Evolutionary conservation across 2,888 invertebrate genomes (phyloP).

Genomic region (Cerceris rybyensis): DNA sequence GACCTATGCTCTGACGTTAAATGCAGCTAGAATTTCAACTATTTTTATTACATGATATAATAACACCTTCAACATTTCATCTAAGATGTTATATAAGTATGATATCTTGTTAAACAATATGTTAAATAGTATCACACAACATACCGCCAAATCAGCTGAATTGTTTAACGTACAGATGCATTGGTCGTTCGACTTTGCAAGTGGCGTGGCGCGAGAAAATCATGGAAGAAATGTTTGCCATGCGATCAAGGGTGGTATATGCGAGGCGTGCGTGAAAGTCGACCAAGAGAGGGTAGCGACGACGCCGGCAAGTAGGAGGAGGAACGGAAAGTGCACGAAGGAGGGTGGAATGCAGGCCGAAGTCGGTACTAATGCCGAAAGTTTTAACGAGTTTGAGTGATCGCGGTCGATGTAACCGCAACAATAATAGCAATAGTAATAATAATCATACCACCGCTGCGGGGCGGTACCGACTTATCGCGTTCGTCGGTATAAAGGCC

Average conservation of each 20-base stretch:
- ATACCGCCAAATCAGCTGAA: not conserved
- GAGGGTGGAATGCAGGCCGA: constrained; percentile 76
- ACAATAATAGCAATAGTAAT: constrained; percentile 79
- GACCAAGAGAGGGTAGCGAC: constrained; percentile 31
- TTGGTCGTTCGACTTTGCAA: constrained; percentile 43
- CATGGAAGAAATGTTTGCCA: constrained; percentile 39
- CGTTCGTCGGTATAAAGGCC: constrained; percentile 69
- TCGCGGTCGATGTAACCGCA: constrained; percentile 80
- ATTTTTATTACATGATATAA: no score
- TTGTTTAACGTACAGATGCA: constrained; percentile 48
- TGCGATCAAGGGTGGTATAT: constrained; percentile 29
- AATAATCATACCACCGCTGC: constrained; percentile 72
- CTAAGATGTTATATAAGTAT: no score
- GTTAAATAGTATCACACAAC: not conserved
- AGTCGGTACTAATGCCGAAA: constrained; percentile 79
- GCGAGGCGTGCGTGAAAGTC: constrained; percentile 40
- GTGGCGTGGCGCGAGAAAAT: constrained; percentile 27
- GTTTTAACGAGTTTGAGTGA: constrained; percentile 82
- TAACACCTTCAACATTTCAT: no score
- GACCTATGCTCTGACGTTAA: no score
- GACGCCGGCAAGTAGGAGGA: constrained; percentile 14
- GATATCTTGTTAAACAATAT: no score
- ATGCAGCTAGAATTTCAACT: no score
- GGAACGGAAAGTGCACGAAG: constrained; percentile 69
- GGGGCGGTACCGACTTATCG: constrained; percentile 77